Percentiles rank a stretch among this genome's conserved stretches.
Evolutionary conservation across 1,140 invertebrate genomes (phyloP).

Genomic region (Hestina assimilis): DNA sequence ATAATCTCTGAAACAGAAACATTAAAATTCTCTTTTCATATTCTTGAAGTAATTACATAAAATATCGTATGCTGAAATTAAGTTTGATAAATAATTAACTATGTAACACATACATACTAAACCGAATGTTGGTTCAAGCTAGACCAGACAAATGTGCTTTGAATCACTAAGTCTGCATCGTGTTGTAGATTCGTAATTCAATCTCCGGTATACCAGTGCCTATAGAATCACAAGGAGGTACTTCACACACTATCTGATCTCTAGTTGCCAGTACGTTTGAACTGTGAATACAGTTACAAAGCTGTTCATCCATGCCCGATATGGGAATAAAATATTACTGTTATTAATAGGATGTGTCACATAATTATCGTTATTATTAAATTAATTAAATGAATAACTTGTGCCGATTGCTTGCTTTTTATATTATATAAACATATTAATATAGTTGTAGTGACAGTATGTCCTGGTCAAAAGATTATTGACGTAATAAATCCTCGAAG

Average conservation of each 20-base stretch:
- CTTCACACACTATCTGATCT: conserved; percentile 19
- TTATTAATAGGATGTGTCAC: background rate
- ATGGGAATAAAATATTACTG: conserved; percentile 24
- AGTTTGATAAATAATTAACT: too few species aligned
- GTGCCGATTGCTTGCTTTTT: too few species aligned
- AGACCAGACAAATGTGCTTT: background rate
- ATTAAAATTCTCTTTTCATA: too few species aligned
- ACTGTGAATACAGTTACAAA: conserved; percentile 34
- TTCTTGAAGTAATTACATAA: too few species aligned
- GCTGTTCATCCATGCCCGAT: conserved; percentile 36
- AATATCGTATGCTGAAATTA: too few species aligned
- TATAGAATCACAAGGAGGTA: conserved; percentile 27
- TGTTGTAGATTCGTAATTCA: conserved; percentile 44
- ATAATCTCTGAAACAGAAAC: too few species aligned
- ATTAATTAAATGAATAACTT: background rate
- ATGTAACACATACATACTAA: too few species aligned
- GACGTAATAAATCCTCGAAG: too few species aligned
- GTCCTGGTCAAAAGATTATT: too few species aligned
- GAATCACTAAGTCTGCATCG: conserved; percentile 13
- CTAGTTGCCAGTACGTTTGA: conserved; percentile 9
- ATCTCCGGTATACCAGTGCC: conserved; percentile 42
- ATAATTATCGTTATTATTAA: background rate
- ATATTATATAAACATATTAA: too few species aligned
- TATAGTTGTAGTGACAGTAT: too few species aligned
- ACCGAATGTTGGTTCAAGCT: background rate